Base-by-base conservation (phyloP, 2,888 invertebrate genomes). In the Lycocerus yunnanus region DNA sequence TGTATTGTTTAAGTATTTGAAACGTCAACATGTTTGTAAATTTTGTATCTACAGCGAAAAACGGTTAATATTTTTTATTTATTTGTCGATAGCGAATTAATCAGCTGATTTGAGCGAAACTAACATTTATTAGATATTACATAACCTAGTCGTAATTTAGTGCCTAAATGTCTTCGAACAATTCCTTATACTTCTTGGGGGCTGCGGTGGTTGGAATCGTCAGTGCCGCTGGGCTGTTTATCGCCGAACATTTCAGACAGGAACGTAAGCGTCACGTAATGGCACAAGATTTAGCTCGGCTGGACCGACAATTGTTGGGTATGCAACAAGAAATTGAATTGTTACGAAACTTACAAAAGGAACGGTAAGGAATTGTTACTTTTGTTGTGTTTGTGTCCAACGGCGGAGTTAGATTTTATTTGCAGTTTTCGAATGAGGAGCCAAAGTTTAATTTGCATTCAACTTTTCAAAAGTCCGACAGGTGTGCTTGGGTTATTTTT, bases 181-280 rank as follows among this genome's bases (percentile, higher is more conserved):
- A 76, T 65, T 15, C 72, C 8, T 77, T 77, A 71, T 78, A 77
- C 68, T 76, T 85, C 67, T 71, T 86, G 76, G 86, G 86, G 15
- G 86, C 86, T 68, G 85, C 85, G n/a, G 81, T 86, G 18, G 77
- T 87, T 73, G 87, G 87, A 5, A 82, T 86, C 1, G 84, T 87
- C 16, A 83, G 85, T 78, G 87, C 86, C 15, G 87, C 86, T 24
- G 84, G 85, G 10, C 80, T 87, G 75, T 84, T 84, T 68, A 77
- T 87, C 3, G 83, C 83, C n/a, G 86, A 87, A 73, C 85, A 86
- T 69, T 84, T 82, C 65, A 80, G 83, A 21, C 86, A 86, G 61
- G 86, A 86, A 70, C 82, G 84, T 73, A 78, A 81, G 24, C 80
- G 84, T 63, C 85, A 85, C 73, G 81, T 80, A 3, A 83, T 86